Evolutionary conservation across 2,113 vertebrate genomes (phyloP), one percentile per base, ranked within the genome.

Genomic region (Megaleporinus macrocephalus): DNA sequence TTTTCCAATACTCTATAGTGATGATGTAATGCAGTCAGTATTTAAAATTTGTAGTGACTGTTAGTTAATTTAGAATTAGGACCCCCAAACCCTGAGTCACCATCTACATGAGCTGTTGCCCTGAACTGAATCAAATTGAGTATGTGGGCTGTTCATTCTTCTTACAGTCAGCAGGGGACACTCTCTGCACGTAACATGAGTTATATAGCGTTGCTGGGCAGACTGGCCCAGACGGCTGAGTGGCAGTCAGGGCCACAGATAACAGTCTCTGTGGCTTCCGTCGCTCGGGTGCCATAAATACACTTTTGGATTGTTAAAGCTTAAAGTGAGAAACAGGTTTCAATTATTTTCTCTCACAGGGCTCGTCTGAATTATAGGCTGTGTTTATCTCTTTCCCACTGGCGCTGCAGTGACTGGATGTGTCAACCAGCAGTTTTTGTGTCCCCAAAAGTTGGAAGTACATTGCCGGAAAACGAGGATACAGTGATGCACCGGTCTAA

Each of bases 151-250:
- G 15, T 51, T 1, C 16, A 16, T 51, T 2, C 15, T 18, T 2
- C 16, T 16, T 18, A 16, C 15, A 16, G 15, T 68, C 79, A 81
- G 30, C 62, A 78, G 83, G 76, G 68, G 79, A 79, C 30, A 77
- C 77, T 53, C 18, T 29, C 9, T 13, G 18, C 66, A 68, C 44
- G 47, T 33, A 10, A 26, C 53, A 36, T 57, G 15, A 27, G 30
- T 61, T 30, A 15, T 5, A 9, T 49, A 44, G n/a, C 13, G 76
- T 79, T 84, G 71, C 82, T 75, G 82, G 82, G 76, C 76, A 83
- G 76, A 83, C 44, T 73, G 57, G 59, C 29, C 9, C 59, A 27
- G 20, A 13, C 15, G 18, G 33, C 41, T 27, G 30, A 33, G 29
- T 57, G 24, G 62, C 62, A 29, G 15, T 29, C 62, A 65, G 13